Base-by-base conservation (phyloP, 2,888 invertebrate species). In the Listrodromus nycthemerus region DNA sequence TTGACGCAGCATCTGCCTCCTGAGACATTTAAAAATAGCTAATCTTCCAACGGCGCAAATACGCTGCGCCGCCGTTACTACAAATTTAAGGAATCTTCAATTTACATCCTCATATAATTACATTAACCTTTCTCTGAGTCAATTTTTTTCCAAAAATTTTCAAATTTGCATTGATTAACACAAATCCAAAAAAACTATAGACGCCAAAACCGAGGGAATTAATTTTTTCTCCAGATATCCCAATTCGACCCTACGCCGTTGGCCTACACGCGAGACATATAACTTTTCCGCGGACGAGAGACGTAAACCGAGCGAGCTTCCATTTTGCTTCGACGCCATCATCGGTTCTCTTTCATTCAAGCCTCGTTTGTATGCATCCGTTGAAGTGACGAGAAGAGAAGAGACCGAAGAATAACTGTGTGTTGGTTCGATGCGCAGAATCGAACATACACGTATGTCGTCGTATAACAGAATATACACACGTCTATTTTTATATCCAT, bases 271-370 rank as follows among this genome's bases (percentile, higher is more conserved):
- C 21, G 41, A 61, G 66, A 71, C 16, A 16, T 16, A 16, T 27
- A 80, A 80, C 65, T 71, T 41, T 71, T 63, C 50, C 16, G 67
- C 58, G 65, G 24, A 63, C 58, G 50, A 58, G 66, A 69, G 66
- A 66, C 66, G 52, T 37, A 67, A 45, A 63, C 21, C 61, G 50
- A 21, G 21, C 33, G 69, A 79, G 80, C 75, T 70, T 80, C 80
- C 75, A 80, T 80, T 80, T 75, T 75, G 74, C 80, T 75, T 80
- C 50, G 74, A 74, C 73, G 74, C 74, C 74, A 74, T 73, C 74
- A 69, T 58, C 80, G 75, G 45, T 52, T 73, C 55, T 79, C 80
- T 58, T 80, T 80, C 75, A 75, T 80, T 80, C 80, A 52, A 41
- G 30, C 24, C 58, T 10, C 16, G 30, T 24, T 27, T 67, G 33